Evolutionary conservation across 2,797 vertebrate genomes (phyloP), one percentile per base, ranked within the genome.

Genomic region (Craterocephalus amniculus): DNA sequence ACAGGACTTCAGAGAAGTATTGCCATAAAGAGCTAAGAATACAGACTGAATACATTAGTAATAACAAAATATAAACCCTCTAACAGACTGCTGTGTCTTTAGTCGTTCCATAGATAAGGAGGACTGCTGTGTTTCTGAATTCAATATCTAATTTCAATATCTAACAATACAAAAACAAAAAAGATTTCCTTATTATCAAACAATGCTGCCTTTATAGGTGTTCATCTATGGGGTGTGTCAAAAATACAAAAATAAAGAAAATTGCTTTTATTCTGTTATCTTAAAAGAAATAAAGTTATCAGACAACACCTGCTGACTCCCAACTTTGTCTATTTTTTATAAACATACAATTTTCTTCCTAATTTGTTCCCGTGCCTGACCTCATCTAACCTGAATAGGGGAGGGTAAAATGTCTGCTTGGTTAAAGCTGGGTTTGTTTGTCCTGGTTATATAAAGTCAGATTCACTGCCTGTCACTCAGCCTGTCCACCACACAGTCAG

Each of bases 381-480:
- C 64, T 60, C 16, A 26, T 26, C 29, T 74, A 63, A 64, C 63
- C 62, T 11, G 6, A 14, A 14, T 20, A 48, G 38, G 52, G 31
- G 24, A 43, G 31, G 54, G 29, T 66, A 45, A 67, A 56, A 31
- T 36, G 31, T 13, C 36, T 4, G 31, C 26, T 22, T 51, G 14
- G 12, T 31, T 5, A 11, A 31, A 48, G 51, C 22, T 22, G 14
- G 26, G 31, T 52, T 72, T 79, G 70, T 45, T 27, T 65, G 27
- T 67, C 3, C 29, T 24, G 58, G 70, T 66, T 68, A 78, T 65
- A 4, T 27, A 65, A 59, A 74, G 43, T 45, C 63, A 63, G 78
- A 81, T 81, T 83, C 62, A 22, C 45, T 59, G 29, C 29, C 26
- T 69, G 70, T 22, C 71, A 66, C 58, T 81, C 67, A 81, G 78